A percentile compares a stretch with the other conserved stretches of the same genome.
These are phyloP conservation scores for Xenopus borealis DNA, from an alignment of 2,113 vertebrate genomes.

Conservation along the genomic window DNA sequence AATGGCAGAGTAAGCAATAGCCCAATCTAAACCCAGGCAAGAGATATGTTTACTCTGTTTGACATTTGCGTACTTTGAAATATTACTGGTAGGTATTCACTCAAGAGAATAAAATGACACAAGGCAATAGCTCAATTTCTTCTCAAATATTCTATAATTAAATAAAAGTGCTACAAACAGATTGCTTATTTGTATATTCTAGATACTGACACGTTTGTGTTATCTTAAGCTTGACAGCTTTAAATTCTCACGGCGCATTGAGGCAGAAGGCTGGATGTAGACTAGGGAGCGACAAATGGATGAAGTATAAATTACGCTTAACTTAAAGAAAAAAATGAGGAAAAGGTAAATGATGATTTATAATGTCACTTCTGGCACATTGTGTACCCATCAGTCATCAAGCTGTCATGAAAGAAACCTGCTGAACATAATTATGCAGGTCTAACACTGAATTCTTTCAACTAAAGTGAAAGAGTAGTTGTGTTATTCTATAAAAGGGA, in stretches of 20 bases:
- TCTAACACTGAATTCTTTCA: conserved; percentile 27
- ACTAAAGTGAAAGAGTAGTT: background rate
- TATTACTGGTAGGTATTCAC: conserved; percentile 20
- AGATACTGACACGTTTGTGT: conserved; percentile 27
- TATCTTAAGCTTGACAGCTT: conserved; percentile 28
- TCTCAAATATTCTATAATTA: conserved; percentile 23
- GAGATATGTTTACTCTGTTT: background rate
- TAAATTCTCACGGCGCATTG: conserved; percentile 13
- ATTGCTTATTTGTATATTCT: conserved; percentile 24
- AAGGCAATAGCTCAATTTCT: conserved; percentile 11
- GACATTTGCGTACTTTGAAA: conserved; percentile 19
- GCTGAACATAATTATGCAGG: conserved; percentile 24
- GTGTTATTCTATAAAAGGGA: too few relatives aligned
- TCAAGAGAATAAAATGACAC: conserved; percentile 9
- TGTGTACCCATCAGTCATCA: conserved; percentile 40
- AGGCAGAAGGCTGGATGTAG: conserved; percentile 7
- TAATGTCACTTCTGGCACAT: conserved; percentile 39
- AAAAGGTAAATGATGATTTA: conserved; percentile 38
- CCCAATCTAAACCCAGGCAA: background rate
- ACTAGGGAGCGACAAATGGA: conserved; percentile 30
- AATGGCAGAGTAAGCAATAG: background rate
- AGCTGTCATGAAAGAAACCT: conserved; percentile 24
- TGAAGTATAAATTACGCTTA: conserved; percentile 22
- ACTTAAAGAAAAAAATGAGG: background rate
- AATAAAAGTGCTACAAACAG: conserved; percentile 20